phyloP scores from a whole-genome alignment of 2,797 vertebrate genomes.

The Falco concolor region DNA sequence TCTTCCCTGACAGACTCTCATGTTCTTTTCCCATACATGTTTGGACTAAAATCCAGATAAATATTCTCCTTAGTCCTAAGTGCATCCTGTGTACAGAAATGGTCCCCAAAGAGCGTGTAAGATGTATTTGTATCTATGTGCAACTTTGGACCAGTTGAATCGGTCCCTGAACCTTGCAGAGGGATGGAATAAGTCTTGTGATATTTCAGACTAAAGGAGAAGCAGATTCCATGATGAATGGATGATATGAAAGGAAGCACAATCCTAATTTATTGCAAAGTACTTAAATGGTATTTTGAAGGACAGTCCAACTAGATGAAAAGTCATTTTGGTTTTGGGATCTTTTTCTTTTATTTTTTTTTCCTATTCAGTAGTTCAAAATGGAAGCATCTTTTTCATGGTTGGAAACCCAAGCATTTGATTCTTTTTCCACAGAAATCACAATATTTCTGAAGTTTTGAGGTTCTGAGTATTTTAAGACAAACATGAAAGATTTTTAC shows the following conservation, averaged over 20 bases:
- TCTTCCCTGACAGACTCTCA: fast-evolving
- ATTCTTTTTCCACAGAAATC: background rate
- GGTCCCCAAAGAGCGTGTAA: background rate
- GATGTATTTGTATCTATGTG: fast-evolving
- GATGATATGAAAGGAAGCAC: constrained; percentile 18
- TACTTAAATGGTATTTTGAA: constrained; percentile 12
- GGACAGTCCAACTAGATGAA: constrained; percentile 1
- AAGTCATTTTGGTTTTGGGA: background rate
- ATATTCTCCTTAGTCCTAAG: background rate
- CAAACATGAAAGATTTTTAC: background rate
- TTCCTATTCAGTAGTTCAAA: constrained; percentile 12
- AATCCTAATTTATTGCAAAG: constrained; percentile 15
- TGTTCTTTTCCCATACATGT: fast-evolving
- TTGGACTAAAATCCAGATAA: background rate
- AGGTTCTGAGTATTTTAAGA: background rate
- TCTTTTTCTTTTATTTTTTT: background rate
- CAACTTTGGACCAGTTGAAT: background rate
- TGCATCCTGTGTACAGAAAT: background rate
- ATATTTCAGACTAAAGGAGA: background rate
- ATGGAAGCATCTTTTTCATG: background rate
- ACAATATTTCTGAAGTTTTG: background rate
- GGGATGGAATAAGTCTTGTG: background rate
- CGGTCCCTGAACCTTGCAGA: background rate
- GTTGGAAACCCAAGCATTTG: background rate
- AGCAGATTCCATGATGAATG: background rate